phyloP scores from a whole-genome alignment of 1,140 invertebrate species.

The Trichonephila clavipes region DNA sequence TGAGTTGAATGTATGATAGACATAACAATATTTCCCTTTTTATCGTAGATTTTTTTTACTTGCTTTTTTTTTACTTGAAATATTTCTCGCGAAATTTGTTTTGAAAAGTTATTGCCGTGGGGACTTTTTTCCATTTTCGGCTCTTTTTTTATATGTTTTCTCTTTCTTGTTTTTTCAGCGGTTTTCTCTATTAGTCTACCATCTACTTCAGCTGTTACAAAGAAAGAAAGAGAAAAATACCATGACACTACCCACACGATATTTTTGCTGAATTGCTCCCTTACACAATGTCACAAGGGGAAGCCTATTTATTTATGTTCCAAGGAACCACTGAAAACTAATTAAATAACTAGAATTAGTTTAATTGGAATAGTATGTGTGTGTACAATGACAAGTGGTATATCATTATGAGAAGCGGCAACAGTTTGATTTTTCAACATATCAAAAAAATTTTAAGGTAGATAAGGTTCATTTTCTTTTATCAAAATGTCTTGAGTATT shows the following conservation, averaged over 20 bases:
- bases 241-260: not conserved
- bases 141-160: not conserved
- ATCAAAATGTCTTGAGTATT: too few relatives aligned
- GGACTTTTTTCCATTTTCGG: not conserved
- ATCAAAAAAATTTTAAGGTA: too few relatives aligned
- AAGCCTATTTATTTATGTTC: too few relatives aligned
- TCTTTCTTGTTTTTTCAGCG: not conserved
- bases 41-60: not conserved
- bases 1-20: not conserved
- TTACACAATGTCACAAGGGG: not conserved
- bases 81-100: not conserved
- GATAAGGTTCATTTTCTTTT: too few relatives aligned
- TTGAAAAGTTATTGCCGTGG: constrained; percentile 13
- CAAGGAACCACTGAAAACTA: too few relatives aligned
- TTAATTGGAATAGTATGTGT: too few relatives aligned
- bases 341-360: too few relatives aligned
- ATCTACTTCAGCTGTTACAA: not conserved
- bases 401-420: too few relatives aligned
- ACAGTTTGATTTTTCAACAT: too few relatives aligned
- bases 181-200: not conserved
- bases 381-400: too few relatives aligned
- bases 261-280: not conserved
- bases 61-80: not conserved
- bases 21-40: not conserved
- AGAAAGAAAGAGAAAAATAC: not conserved